phyloP scores from a whole-genome alignment of 2,888 invertebrate genomes.

The Cerastis leucographa region DNA sequence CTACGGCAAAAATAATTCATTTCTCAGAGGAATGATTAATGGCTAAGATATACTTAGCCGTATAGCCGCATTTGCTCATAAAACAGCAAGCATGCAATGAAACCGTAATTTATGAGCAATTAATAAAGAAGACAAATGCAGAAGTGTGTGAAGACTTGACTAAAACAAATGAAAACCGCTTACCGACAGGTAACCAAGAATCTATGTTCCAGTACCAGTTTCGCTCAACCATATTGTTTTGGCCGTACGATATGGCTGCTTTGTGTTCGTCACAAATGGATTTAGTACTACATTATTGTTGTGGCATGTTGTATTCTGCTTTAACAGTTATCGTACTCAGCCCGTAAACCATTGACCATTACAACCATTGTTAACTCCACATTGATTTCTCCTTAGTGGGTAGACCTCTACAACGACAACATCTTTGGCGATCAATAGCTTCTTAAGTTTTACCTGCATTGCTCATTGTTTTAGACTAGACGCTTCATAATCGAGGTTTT shows the following conservation, averaged over 20 bases:
- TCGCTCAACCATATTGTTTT: conserved; percentile 10
- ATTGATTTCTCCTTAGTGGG: neutral
- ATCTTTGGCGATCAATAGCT: neutral
- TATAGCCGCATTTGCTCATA: conserved; percentile 40
- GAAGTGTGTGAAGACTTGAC: no score
- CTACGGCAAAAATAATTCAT: conserved; percentile 59
- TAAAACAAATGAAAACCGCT: no score
- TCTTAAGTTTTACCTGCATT: neutral
- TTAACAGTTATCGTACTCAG: conserved; percentile 7
- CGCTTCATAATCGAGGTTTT: neutral
- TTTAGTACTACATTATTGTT: conserved; percentile 3
- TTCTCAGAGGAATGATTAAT: conserved; percentile 55
- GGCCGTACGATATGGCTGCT: neutral
- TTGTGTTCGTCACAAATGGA: neutral
- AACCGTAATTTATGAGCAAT: conserved; percentile 53
- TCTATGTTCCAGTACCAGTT: conserved; percentile 14
- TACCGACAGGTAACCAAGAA: no score
- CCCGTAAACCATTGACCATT: neutral
- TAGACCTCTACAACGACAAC: neutral
- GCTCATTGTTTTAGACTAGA: neutral
- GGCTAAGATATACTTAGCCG: conserved; percentile 45
- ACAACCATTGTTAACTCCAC: conserved; percentile 10
- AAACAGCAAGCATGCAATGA: conserved; percentile 56
- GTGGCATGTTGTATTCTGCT: conserved; percentile 4
- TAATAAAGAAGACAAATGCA: conserved; percentile 57